Base-by-base conservation (phyloP, 2,888 invertebrate species). In the Habroteleia sp. region DNA sequence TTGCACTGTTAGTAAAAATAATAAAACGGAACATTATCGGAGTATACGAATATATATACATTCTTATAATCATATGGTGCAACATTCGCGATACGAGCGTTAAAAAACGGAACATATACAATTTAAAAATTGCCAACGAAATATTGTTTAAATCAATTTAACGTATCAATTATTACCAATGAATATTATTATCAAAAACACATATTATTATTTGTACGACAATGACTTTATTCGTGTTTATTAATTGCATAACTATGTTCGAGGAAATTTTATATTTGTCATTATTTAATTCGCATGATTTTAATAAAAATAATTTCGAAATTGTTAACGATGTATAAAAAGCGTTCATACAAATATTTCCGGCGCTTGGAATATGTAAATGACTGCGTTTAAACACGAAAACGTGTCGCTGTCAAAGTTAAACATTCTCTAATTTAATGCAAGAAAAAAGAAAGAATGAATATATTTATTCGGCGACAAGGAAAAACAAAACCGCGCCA, bases 1-100 rank as follows among this genome's bases (percentile, higher is more conserved):
- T 75, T 75, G 74, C 74, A 72, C 58, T 77, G 78, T 79, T 80
- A 80, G 80, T 80, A 81, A 23, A 83, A 84, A 84, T 83, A 84
- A 82, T 83, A 84, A 84, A 83, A 84, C 83, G 84, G 83, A 84
- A 83, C 79, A 71, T 52, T 78, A 71, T 27, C 39, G 81, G 77
- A 82, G 82, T 78, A 81, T 82, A 82, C 77, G n/a, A n/a, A n/a
- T n/a, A n/a, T n/a, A n/a, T n/a, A n/a, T n/a, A n/a, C n/a, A 58
- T 37, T 50, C 33, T 33, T 33, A 17, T 7, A 29, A 11, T n/a
- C n/a, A 31, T 4, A 2, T 20, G 20, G 20, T 25, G 25, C 25
- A 25, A 1, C 7, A 25, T 1, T 6, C 7, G 7, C 25, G 7
- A 25, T 7, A 25, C 2, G 3, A 20, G 4, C 4, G 4, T n/a